A percentile compares a stretch with the other conserved stretches of the same genome.
Conservation (phyloP, 1,140 invertebrate species). For the Melipona quadrifasciata region DNA sequence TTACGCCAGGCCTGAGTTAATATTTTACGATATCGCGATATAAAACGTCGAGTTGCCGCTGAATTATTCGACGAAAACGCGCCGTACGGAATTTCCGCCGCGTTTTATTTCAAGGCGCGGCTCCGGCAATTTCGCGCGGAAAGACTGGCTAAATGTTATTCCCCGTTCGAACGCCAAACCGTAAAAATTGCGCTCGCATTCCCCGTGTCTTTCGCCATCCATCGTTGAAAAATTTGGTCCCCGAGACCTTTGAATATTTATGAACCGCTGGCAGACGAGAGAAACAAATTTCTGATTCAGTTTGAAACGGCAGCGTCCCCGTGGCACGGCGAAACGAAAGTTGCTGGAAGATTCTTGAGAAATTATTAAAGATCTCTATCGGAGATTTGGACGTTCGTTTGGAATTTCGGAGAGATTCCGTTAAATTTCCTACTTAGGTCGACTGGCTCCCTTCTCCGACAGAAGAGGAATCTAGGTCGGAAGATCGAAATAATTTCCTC, state of each 20-base stretch:
- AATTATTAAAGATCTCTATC: not conserved
- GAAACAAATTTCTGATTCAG: not conserved
- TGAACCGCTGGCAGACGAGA: not conserved
- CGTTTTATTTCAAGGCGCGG: not conserved
- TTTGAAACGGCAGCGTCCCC: not conserved
- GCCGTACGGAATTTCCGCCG: not conserved
- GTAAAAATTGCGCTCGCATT: not conserved
- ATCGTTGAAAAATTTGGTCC: no score
- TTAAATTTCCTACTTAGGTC: no score
- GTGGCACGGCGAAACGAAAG: not conserved
- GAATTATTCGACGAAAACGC: slow-evolving; percentile 15
- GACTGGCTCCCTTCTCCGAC: no score
- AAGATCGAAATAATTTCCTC: no score
- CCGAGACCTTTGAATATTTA: no score
- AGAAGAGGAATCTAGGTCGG: no score
- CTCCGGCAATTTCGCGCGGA: not conserved
- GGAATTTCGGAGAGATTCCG: not conserved
- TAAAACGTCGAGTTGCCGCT: slow-evolving; percentile 11
- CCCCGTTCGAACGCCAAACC: not conserved
- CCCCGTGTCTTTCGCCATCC: no score
- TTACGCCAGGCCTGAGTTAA: not conserved
- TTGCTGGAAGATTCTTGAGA: not conserved
- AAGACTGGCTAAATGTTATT: not conserved
- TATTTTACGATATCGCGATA: slow-evolving; percentile 9
- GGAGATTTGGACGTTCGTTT: not conserved